Conservation (phyloP, 2,113 vertebrate genomes). For the Scalopus aquaticus region DNA sequence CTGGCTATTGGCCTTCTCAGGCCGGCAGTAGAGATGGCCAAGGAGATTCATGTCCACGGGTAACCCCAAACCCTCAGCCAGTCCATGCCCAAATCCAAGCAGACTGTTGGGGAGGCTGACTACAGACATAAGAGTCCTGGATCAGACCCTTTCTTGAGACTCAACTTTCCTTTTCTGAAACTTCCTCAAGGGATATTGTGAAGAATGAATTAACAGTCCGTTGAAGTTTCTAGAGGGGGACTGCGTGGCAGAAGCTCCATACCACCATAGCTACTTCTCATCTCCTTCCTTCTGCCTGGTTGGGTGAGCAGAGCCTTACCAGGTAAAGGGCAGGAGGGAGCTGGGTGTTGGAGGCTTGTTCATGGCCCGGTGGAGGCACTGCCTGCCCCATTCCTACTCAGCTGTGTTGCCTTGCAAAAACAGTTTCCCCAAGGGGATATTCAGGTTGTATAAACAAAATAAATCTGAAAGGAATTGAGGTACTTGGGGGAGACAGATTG, state of each 20-base stretch:
- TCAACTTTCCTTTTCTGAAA: neutral
- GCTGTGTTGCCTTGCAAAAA: neutral
- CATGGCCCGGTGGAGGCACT: neutral
- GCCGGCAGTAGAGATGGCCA: neutral
- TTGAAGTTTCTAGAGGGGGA: neutral
- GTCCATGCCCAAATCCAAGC: neutral
- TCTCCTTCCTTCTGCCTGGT: neutral
- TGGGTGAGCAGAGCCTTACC: neutral
- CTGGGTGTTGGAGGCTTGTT: neutral
- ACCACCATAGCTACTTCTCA: neutral
- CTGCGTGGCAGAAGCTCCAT: fast-evolving
- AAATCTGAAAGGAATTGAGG: neutral
- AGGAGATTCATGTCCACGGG: too few species aligned
- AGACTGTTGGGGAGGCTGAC: too few species aligned
- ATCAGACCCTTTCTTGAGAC: neutral
- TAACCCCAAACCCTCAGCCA: neutral
- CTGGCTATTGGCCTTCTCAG: neutral
- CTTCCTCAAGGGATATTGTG: neutral
- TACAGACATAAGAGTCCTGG: too few species aligned
- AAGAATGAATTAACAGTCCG: neutral
- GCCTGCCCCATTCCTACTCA: neutral
- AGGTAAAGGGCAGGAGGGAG: neutral
- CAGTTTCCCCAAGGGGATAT: neutral
- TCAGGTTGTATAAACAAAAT: neutral
- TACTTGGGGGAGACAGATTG: neutral